Evolutionary conservation across 1,140 invertebrate genomes (phyloP).

Genomic region (Panagrolaimus sp.): DNA sequence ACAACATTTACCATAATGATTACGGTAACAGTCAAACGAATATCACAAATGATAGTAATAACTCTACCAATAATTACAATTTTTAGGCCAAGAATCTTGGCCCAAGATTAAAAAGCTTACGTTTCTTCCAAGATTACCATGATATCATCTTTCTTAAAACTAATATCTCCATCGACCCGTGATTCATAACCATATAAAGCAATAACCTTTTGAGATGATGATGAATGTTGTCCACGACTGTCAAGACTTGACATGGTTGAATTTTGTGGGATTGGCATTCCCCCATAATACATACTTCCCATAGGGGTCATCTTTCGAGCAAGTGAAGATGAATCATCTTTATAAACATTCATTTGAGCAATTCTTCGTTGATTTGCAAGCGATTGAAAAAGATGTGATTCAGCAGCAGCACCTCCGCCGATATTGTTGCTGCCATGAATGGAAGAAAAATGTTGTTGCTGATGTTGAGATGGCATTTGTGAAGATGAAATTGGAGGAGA

Average conservation of each 20-base stretch:
- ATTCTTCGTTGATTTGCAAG: constrained; percentile 12
- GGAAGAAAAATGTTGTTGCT: no score
- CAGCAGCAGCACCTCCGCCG: not conserved
- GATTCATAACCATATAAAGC: constrained; percentile 48
- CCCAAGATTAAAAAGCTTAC: no score
- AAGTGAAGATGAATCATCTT: constrained; percentile 20
- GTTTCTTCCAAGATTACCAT: constrained; percentile 66
- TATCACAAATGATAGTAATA: no score
- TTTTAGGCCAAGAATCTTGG: no score
- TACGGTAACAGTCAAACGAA: no score
- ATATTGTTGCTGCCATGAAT: no score
- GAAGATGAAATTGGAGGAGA: not conserved
- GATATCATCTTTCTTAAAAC: constrained; percentile 64
- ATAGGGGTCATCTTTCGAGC: constrained; percentile 1
- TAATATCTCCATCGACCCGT: constrained; percentile 43
- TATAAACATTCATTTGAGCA: constrained; percentile 26
- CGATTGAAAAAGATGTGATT: constrained; percentile 12
- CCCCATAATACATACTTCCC: not conserved
- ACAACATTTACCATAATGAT: no score
- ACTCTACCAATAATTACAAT: no score
- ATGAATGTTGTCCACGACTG: not conserved
- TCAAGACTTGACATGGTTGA: not conserved
- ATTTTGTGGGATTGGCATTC: not conserved
- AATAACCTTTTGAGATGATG: constrained; percentile 36
- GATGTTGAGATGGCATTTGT: no score